Evolutionary conservation across 2,113 vertebrate species (phyloP).

Genomic region (Ophiodon elongatus): DNA sequence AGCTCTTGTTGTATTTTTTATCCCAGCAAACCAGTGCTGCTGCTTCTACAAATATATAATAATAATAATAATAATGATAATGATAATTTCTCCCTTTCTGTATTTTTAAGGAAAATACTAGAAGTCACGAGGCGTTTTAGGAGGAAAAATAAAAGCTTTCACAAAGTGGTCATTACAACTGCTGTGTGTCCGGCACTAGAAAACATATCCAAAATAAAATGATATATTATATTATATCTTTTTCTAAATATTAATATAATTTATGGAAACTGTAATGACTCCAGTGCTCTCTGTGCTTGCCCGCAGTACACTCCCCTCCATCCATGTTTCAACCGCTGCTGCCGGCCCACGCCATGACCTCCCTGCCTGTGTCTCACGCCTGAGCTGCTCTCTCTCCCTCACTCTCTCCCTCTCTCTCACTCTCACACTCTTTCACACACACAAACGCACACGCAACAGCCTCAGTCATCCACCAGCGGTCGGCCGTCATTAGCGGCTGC

Average conservation of each 20-base stretch:
- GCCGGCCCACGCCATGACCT: slow-evolving; percentile 89
- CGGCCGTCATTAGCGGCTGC: background rate
- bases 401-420: background rate
- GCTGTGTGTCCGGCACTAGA: background rate
- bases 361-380: slow-evolving; percentile 92
- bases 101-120: slow-evolving; percentile 1
- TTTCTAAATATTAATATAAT: background rate
- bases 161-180: background rate
- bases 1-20: background rate
- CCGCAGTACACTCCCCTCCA: slow-evolving; percentile 91
- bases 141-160: background rate
- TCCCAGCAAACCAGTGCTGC: background rate
- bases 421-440: background rate
- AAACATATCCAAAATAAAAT: background rate
- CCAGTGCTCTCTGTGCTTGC: slow-evolving; percentile 73
- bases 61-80: background rate
- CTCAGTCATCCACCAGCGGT: slow-evolving; percentile 2
- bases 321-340: slow-evolving; percentile 93
- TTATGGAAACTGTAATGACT: slow-evolving; percentile 26
- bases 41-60: background rate
- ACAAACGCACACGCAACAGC: slow-evolving; percentile 15
- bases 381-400: slow-evolving; percentile 78
- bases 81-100: background rate
- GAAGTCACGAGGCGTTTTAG: background rate
- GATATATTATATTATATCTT: background rate